Base-by-base conservation (phyloP, 2,113 vertebrate species). In the Perca flavescens region DNA sequence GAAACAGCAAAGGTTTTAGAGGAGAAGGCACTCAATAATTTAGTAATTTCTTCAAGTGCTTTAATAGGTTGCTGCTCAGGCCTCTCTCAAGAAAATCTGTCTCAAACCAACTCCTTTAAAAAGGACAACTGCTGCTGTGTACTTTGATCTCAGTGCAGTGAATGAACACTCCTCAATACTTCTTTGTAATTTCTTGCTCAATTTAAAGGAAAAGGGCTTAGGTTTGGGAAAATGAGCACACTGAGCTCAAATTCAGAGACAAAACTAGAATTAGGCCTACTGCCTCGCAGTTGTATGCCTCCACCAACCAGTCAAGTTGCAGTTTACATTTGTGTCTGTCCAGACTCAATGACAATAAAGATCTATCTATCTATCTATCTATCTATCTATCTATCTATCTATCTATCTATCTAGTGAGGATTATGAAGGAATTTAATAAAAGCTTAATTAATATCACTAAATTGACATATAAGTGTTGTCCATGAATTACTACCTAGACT, bases 21-120 rank as follows among this genome's bases (percentile, higher is more conserved):
- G 57, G 75, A 82, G 65, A 82, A 43, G 49, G 14, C 49, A 31
- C 74, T 79, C 57, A 87, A 82, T 90, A 69, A 90, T 92, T 88
- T 80, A 77, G 62, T 77, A 25, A 84, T 91, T 89, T 84, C 69
- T 89, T 70, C 64, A 85, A 85, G 86, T 75, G 49, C 74, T 91
- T 63, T 85, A 90, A 90, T 65, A 74, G 81, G 67, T 73, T 69
- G 77, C 70, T 63, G 77, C 82, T 81, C 49, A 34, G 65, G 58
- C 82, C 68, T 88, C 76, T 77, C 52, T 73, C 74, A 68, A 71
- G 80, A 84, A 77, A 91, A 84, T 74, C 34, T 57, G 70, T 53
- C 61, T 85, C 67, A 54, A 83, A 68, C 16, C 22, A 72, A 13
- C 63, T 86, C 16, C 47, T 61, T 74, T 22, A 69, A 43, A 54